Evolutionary conservation across 2,797 vertebrate genomes (phyloP).

Genomic region (Enteromius viviparus): DNA sequence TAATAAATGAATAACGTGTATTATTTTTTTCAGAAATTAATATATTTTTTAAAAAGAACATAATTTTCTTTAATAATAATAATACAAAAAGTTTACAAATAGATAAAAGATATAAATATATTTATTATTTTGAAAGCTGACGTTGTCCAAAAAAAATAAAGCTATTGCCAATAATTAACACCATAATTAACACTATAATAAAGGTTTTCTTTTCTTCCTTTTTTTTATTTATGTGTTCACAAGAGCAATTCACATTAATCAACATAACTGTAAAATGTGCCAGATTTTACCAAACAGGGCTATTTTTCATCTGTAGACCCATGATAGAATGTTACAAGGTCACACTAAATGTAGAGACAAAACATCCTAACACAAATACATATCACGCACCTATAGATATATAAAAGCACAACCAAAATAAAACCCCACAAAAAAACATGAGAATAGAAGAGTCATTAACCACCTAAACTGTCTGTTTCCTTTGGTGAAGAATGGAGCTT

Average conservation of each 20-base stretch:
- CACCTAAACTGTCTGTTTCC: conserved; percentile 33
- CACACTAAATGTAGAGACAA: too few species aligned
- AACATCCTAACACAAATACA: too few species aligned
- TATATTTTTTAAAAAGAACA: not conserved
- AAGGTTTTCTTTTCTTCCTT: not conserved
- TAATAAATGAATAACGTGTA: too few species aligned
- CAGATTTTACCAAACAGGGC: too few species aligned
- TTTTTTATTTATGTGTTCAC: not conserved
- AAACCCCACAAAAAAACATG: too few species aligned
- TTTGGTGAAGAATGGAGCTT: conserved; percentile 32
- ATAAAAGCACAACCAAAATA: too few species aligned
- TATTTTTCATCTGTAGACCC: too few species aligned
- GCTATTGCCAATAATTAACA: not conserved
- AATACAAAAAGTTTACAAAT: not conserved
- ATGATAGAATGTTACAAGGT: too few species aligned
- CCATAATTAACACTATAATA: not conserved
- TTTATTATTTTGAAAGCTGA: not conserved
- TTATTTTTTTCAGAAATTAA: not conserved
- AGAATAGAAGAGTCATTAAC: conserved; percentile 28
- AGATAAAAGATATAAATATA: too few species aligned
- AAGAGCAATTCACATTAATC: too few species aligned
- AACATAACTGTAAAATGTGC: too few species aligned
- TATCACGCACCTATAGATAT: too few species aligned
- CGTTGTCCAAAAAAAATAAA: not conserved
- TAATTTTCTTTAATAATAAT: not conserved